Conservation (phyloP, 2,888 invertebrate genomes). For the Ommatoiulus sabulosus region DNA sequence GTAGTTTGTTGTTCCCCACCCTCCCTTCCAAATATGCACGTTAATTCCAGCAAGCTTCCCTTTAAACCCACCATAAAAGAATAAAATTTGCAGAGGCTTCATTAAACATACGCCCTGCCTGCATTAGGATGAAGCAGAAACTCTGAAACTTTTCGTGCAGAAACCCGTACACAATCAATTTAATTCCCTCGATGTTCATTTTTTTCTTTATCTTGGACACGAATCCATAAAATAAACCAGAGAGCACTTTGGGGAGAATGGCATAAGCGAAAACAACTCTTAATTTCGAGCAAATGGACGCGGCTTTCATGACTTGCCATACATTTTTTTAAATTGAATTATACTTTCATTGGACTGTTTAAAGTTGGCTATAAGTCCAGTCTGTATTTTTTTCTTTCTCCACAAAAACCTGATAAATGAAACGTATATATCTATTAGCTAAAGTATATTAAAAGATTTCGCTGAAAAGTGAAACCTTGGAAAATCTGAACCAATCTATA, state of each 20-base stretch:
- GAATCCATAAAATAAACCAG: not conserved
- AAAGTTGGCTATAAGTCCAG: not conserved
- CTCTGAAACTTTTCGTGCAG: not conserved
- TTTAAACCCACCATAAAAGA: too few species aligned
- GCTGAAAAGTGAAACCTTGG: too few species aligned
- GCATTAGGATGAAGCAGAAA: not conserved
- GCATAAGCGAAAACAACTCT: conserved; percentile 16
- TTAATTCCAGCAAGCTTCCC: too few species aligned
- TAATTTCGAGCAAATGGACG: conserved; percentile 8
- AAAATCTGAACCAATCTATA: too few species aligned
- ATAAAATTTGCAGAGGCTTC: not conserved
- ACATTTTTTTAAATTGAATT: not conserved
- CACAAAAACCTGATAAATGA: not conserved
- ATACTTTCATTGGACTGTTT: not conserved
- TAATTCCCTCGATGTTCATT: conserved; percentile 1
- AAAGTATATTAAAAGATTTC: too few species aligned
- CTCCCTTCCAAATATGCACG: too few species aligned
- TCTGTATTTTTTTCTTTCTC: not conserved
- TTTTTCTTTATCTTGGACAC: not conserved
- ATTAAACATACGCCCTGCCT: not conserved
- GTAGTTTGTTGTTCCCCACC: too few species aligned
- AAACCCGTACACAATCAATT: not conserved
- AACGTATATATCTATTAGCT: not conserved
- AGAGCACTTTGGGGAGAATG: not conserved
- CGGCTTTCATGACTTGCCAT: not conserved